Evolutionary conservation across 2,113 vertebrate species (phyloP), one percentile per base, ranked within the genome.

Genomic region (Tyrannus savana): DNA sequence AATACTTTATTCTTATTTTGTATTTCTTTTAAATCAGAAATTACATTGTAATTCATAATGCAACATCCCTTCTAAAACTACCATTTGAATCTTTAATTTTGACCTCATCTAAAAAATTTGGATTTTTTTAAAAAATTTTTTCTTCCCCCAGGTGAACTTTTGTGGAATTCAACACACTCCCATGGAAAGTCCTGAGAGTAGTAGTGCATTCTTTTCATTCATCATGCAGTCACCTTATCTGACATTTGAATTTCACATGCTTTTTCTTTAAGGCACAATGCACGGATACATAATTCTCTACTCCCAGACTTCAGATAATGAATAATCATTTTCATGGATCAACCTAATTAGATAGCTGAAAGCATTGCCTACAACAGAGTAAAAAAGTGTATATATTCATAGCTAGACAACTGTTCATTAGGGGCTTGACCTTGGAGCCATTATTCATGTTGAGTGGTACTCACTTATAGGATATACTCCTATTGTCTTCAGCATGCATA

Each of bases 321-420:
- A 96, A 94, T 91, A 96, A 96, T 94, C 82, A 90, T 94, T 88
- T 91, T 94, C 95, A 91, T 2, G 1, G 85, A 96, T 94, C 85
- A 84, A 90, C 79, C 72, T 96, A 95, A 96, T 94, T 96, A 94
- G 79, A 44, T 85, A 92, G n/a, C 72, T 93, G 85, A 95, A 68
- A 93, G 56, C 28, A 47, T 55, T 94, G 58, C 82, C 68, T 74
- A 83, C 75, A 96, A 91, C 75, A 84, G 71, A 69, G 47, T 77
- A 74, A 83, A 95, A 88, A 94, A 81, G 42, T 87, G 71, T 95
- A 30, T 87, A 35, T 83, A 94, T 96, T 97, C 89, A 87, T 81
- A 87, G 84, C 71, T 56, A 89, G 95, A 94, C 75, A 95, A 84
- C 87, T 91, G 67, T 83, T 96, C 94, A 95, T 96, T 94, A 95